Conservation (phyloP, 2,113 vertebrate genomes). For the Heteronetta atricapilla region DNA sequence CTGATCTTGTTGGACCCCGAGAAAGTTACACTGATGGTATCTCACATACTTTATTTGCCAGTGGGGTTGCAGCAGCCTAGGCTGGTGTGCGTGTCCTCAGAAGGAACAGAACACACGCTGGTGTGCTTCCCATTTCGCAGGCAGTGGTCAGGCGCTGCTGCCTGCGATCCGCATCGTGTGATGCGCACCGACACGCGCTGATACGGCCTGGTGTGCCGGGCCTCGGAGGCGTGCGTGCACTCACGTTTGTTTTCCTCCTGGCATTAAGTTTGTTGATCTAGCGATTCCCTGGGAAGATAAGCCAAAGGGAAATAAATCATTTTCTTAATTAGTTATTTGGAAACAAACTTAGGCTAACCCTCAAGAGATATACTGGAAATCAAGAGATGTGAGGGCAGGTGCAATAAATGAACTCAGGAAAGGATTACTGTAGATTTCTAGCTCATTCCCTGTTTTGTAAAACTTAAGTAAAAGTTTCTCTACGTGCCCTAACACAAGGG, state of each 20-base stretch:
- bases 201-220: background rate
- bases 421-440: background rate
- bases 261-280: background rate
- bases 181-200: background rate
- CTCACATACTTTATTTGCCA: accelerated
- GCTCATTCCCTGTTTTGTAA: background rate
- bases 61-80: accelerated
- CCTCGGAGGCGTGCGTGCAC: background rate
- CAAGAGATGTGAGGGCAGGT: background rate
- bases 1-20: background rate
- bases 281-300: background rate
- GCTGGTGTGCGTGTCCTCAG: accelerated
- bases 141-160: accelerated
- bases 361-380: background rate
- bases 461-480: background rate
- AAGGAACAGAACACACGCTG: accelerated
- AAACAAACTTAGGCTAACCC: background rate
- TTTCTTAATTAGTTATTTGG: background rate
- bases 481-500: background rate
- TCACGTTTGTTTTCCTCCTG: background rate
- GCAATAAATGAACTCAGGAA: background rate
- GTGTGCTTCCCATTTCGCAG: background rate
- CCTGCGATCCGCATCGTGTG: background rate
- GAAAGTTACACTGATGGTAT: accelerated
- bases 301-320: background rate